Evolutionary conservation across 1,140 invertebrate genomes (phyloP).

Genomic region (Dreissena polymorpha): DNA sequence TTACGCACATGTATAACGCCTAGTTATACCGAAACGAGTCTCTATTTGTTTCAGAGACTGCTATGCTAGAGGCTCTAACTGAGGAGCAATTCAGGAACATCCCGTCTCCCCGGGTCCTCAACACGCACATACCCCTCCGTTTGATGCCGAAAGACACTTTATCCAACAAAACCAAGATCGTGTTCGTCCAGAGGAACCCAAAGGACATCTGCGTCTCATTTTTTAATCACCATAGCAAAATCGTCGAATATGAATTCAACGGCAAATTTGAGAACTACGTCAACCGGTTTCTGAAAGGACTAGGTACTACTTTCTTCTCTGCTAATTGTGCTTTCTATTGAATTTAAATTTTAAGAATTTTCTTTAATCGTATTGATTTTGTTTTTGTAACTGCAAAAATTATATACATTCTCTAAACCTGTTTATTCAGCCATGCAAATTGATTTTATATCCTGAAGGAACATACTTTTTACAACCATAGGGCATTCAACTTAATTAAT

Average conservation of each 20-base stretch:
- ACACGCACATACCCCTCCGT: conserved; percentile 55
- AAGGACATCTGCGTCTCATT: conserved; percentile 56
- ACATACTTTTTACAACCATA: too few relatives aligned
- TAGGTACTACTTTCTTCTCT: conserved; percentile 18
- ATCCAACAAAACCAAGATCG: conserved; percentile 46
- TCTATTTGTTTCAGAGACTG: conserved; percentile 16
- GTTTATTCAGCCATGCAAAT: too few relatives aligned
- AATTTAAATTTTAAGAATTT: too few relatives aligned
- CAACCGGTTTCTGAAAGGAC: conserved; percentile 41
- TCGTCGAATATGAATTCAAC: conserved; percentile 40
- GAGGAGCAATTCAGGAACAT: conserved; percentile 39
- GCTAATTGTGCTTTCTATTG: too few relatives aligned
- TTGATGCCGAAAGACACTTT: conserved; percentile 48
- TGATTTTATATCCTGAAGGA: too few relatives aligned
- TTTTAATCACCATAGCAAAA: conserved; percentile 51
- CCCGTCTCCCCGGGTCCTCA: conserved; percentile 54
- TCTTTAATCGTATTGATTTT: too few relatives aligned
- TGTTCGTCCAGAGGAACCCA: conserved; percentile 52
- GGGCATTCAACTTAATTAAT: too few relatives aligned
- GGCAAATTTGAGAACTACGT: conserved; percentile 47
- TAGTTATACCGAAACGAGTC: too few relatives aligned
- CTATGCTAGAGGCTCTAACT: conserved; percentile 56
- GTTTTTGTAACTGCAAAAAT: too few relatives aligned
- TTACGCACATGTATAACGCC: too few relatives aligned
- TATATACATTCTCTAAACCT: too few relatives aligned